Evolutionary conservation across 2,797 vertebrate species (phyloP).

Genomic region (Antennarius maculatus): DNA sequence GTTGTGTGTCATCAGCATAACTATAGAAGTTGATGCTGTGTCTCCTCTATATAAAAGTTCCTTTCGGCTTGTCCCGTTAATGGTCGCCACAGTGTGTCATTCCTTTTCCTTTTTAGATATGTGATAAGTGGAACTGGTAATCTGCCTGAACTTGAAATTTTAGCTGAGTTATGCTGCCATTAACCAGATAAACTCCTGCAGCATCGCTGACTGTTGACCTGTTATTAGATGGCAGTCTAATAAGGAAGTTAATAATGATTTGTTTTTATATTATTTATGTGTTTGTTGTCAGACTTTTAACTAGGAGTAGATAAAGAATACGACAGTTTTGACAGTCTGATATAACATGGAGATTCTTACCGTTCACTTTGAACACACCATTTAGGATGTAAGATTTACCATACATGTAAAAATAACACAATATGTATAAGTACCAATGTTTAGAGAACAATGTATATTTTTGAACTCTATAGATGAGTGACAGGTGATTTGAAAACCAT

Average conservation of each 20-base stretch:
- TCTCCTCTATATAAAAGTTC: no score
- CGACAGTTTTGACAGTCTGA: background rate
- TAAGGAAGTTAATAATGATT: background rate
- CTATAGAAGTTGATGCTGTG: no score
- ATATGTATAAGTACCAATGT: background rate
- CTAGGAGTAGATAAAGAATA: background rate
- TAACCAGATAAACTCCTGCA: background rate
- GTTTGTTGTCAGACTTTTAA: background rate
- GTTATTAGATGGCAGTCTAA: background rate
- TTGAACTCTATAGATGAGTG: no score
- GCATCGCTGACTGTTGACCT: background rate
- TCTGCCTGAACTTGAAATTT: conserved; percentile 8
- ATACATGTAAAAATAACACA: background rate
- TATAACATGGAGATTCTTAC: background rate
- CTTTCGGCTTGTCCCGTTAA: no score
- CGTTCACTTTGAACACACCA: background rate
- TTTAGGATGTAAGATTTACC: background rate
- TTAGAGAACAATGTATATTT: background rate
- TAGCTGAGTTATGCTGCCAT: conserved; percentile 1
- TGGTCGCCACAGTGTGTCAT: no score
- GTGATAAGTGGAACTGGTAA: conserved; percentile 13
- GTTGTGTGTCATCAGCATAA: no score
- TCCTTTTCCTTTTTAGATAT: background rate
- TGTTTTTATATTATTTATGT: background rate
- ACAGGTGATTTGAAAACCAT: no score